Base-by-base conservation (phyloP, 2,113 vertebrate genomes). In the Gulo gulo region DNA sequence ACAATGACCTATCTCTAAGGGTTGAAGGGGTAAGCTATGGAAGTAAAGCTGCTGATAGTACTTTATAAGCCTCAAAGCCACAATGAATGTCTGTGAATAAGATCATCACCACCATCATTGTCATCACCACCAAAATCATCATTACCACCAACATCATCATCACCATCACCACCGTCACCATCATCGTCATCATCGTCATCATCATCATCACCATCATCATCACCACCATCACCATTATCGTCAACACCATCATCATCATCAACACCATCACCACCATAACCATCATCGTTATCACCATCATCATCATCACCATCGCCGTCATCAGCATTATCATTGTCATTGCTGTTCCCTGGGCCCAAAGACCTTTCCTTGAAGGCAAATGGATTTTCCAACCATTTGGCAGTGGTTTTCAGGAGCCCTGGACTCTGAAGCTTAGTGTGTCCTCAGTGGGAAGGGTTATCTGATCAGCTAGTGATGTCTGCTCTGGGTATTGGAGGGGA, bases 51-150 rank as follows among this genome's bases (percentile, higher is more conserved):
- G 21, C 59, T 63, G n/a, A 15, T 23, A 45, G 31, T 29, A n/a
- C 31, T 81, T 88, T 21, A 6, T 29, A 63, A 86, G 59, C 69
- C 59, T 95, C 65, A 89, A 89, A 63, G 45, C 47, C 59, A 67
- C 87, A 50, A 52, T 76, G 36, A 57, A 23, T 6, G 21, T 39
- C 79, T 86, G 45, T 24, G 34, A 67, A 79, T 36, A 59, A 18
- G 31, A 39, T 29, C 4, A 45, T 71, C 21, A 39, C 6, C 39
- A 18, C n/a, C 24, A 13, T 67, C 39, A 31, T 47, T 3, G 24
- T 14, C 31, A 0, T 24, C 45, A 15, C 18, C n/a, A 24, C 23
- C 71, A 74, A 13, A 23, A 61, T 26, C 59, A 1, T 26, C 59
- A 61, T 26, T 21, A 61, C 21, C 86, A 52, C 2, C 4, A 63